Conservation (phyloP, 1,140 invertebrate species). For the Sitodiplosis mosellana region DNA sequence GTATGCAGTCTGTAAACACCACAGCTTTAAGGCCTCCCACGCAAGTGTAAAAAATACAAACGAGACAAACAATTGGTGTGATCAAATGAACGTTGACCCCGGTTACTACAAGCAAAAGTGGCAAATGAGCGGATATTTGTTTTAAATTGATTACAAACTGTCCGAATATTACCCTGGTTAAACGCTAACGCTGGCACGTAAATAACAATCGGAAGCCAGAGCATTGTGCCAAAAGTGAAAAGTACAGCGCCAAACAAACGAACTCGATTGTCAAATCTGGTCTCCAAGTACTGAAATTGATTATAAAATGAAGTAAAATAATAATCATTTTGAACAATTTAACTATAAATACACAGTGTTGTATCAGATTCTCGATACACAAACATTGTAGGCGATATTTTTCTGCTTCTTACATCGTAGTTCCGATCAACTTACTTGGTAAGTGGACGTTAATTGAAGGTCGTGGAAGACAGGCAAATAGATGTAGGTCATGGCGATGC, state of each 20-base stretch:
- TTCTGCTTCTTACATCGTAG: too few relatives aligned
- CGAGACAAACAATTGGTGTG: slow-evolving; percentile 65
- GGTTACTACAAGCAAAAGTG: slow-evolving; percentile 41
- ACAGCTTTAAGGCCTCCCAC: slow-evolving; percentile 84
- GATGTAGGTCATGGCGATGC: slow-evolving; percentile 41
- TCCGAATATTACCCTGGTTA: slow-evolving; percentile 43
- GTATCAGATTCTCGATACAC: too few relatives aligned
- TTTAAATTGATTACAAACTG: background rate
- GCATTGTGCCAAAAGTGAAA: slow-evolving; percentile 44
- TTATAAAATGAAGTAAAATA: slow-evolving; percentile 6
- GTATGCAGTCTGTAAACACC: slow-evolving; percentile 85
- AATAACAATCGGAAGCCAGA: slow-evolving; percentile 45
- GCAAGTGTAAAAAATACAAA: slow-evolving; percentile 85
- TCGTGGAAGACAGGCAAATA: slow-evolving; percentile 67
- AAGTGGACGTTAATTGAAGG: slow-evolving; percentile 61
- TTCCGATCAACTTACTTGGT: slow-evolving; percentile 43
- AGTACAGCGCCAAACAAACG: slow-evolving; percentile 53
- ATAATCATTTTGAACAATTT: too few relatives aligned
- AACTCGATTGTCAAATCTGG: slow-evolving; percentile 48
- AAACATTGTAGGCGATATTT: too few relatives aligned
- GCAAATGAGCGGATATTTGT: slow-evolving; percentile 9
- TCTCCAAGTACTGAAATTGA: slow-evolving; percentile 54
- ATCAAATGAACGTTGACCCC: slow-evolving; percentile 66
- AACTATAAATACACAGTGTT: too few relatives aligned
- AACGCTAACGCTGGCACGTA: slow-evolving; percentile 49